Conservation (phyloP, 2,113 vertebrate species). For the Scatophagus argus region DNA sequence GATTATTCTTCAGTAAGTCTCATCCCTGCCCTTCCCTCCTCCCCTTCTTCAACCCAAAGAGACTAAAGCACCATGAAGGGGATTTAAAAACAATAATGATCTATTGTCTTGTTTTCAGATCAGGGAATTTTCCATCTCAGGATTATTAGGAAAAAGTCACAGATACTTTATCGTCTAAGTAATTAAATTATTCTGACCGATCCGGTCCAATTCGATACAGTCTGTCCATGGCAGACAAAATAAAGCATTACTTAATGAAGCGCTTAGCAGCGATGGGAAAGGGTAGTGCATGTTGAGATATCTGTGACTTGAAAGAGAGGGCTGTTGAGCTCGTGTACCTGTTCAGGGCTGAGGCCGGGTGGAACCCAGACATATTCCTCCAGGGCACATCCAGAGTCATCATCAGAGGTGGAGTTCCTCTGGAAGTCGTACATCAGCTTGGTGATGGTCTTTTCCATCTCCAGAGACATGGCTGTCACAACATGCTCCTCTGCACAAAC, state of each 20-base stretch:
- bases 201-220: constrained; percentile 29
- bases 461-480: constrained; percentile 95
- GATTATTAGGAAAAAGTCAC: constrained; percentile 35
- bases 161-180: constrained; percentile 37
- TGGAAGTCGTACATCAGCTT: constrained; percentile 99
- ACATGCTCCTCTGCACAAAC: constrained; percentile 90
- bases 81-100: constrained; percentile 34
- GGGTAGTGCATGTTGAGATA: neutral
- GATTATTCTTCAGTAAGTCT: constrained; percentile 50
- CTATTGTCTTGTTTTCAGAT: constrained; percentile 39
- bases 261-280: neutral
- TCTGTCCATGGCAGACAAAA: constrained; percentile 24
- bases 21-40: constrained; percentile 14
- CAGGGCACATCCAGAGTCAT: constrained; percentile 96
- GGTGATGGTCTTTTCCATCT: constrained; percentile 99
- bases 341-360: constrained; percentile 95
- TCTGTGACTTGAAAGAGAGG: neutral
- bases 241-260: constrained; percentile 27
- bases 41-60: neutral
- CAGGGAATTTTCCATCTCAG: constrained; percentile 27
- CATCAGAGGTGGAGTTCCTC: constrained; percentile 97
- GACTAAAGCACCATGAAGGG: constrained; percentile 49
- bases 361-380: constrained; percentile 98
- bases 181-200: constrained; percentile 41
- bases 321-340: constrained; percentile 82